Conservation (phyloP, 1,140 invertebrate species). For the Drosophila nigromelanica region DNA sequence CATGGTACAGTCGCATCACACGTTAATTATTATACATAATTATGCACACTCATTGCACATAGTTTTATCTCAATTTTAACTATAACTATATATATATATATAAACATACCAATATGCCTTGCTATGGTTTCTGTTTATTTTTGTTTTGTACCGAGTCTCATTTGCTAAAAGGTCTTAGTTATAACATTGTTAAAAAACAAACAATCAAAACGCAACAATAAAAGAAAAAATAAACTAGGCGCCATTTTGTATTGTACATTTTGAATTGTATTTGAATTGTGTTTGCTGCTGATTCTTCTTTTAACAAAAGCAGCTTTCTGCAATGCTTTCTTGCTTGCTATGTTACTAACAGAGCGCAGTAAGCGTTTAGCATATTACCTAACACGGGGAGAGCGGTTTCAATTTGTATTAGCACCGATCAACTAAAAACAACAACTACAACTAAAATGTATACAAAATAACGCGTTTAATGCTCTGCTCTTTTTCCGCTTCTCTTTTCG, state of each 20-base stretch:
- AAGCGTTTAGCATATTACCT: conserved; percentile 44
- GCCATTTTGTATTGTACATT: conserved; percentile 34
- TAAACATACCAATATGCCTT: conserved; percentile 26
- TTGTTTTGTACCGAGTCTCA: conserved; percentile 54
- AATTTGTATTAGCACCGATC: conserved; percentile 17
- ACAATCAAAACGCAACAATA: conserved; percentile 53
- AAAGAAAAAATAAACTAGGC: conserved; percentile 42
- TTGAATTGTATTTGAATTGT: conserved; percentile 35
- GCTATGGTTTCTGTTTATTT: conserved; percentile 49
- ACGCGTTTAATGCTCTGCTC: conserved; percentile 69
- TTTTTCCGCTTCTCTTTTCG: conserved; percentile 66
- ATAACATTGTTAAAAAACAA: conserved; percentile 40
- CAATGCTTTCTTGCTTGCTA: conserved; percentile 34
- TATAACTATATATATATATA: conserved; percentile 36
- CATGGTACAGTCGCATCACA: conserved; percentile 50
- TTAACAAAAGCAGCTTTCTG: conserved; percentile 16
- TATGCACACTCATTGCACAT: conserved; percentile 68
- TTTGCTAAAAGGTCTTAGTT: conserved; percentile 48
- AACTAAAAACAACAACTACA: conserved; percentile 26
- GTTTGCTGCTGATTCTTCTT: conserved; percentile 14
- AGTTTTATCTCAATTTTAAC: conserved; percentile 45
- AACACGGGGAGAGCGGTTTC: conserved; percentile 22
- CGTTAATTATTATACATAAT: conserved; percentile 62
- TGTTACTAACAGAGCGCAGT: conserved; percentile 55
- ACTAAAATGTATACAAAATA: conserved; percentile 74